Percentiles rank a stretch among this genome's conserved stretches.
phyloP scores from a whole-genome alignment of 2,888 invertebrate genomes.

The Arctia plantaginis region DNA sequence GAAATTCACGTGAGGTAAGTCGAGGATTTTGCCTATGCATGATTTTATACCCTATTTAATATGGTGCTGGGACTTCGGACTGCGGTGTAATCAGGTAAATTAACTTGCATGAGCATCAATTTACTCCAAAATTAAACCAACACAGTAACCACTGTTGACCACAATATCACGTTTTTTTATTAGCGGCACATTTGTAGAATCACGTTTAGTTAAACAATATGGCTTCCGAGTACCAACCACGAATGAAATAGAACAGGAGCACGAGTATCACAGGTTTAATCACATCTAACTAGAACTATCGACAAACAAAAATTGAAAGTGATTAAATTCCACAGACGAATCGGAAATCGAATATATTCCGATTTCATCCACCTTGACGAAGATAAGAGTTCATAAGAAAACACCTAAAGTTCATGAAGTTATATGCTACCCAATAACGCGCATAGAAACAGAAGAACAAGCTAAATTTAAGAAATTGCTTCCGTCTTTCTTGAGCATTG shows the following conservation, averaged over 20 bases:
- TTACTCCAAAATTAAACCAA: slow-evolving; percentile 83
- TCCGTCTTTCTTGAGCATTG: slow-evolving; percentile 84
- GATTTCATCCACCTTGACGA: slow-evolving; percentile 92
- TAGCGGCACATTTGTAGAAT: slow-evolving; percentile 65
- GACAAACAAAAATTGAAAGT: slow-evolving; percentile 63
- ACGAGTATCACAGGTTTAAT: slow-evolving; percentile 75
- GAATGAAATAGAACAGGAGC: slow-evolving; percentile 68
- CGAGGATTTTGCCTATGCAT: slow-evolving; percentile 66
- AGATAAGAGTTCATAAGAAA: slow-evolving; percentile 92
- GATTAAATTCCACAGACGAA: slow-evolving; percentile 89
- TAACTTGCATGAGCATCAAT: slow-evolving; percentile 70
- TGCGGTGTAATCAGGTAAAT: slow-evolving; percentile 71
- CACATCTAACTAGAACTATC: slow-evolving; percentile 70
- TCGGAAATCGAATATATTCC: slow-evolving; percentile 93
- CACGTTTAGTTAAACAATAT: slow-evolving; percentile 66
- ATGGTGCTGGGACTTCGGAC: slow-evolving; percentile 76
- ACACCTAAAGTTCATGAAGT: slow-evolving; percentile 84
- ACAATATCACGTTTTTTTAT: slow-evolving; percentile 46
- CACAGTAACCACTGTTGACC: slow-evolving; percentile 60
- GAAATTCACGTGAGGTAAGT: slow-evolving; percentile 77
- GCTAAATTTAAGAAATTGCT: slow-evolving; percentile 87
- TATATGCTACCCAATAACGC: slow-evolving; percentile 87
- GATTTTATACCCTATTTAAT: slow-evolving; percentile 64
- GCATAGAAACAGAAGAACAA: slow-evolving; percentile 65
- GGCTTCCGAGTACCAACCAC: slow-evolving; percentile 72